Base-by-base conservation (phyloP, 2,888 invertebrate species). In the Colletes collaris region DNA sequence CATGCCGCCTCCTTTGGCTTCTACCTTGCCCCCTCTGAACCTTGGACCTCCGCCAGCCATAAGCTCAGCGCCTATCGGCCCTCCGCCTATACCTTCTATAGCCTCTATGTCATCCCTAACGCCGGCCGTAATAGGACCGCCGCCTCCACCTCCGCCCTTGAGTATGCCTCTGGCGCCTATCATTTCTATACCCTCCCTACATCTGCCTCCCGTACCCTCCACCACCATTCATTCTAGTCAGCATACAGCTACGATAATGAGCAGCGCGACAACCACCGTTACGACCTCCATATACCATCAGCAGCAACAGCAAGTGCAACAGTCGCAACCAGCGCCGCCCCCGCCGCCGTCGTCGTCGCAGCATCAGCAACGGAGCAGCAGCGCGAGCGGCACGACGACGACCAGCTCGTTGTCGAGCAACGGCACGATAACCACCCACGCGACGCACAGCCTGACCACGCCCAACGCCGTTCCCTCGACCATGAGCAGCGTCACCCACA, bases 371-470 rank as follows among this genome's bases (percentile, higher is more conserved):
- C 81, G 84, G 35, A 64, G 55, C 52, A 65, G 52, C 58, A 79
- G 37, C 58, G 75, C 67, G 3, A 60, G 40, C 27, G 59, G 71
- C 46, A 65, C 65, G 92, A 94, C 94, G 92, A 93, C 94, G 92
- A 92, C 91, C 91, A 86, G 81, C 65, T 87, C 91, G 92, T 93
- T 93, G 89, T 87, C 90, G 93, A 94, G 88, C 93, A 94, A 91
- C 89, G 91, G 92, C 92, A 94, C 92, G 91, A 94, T 85, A 93
- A 94, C 85, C 85, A 90, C 91, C 3, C 88, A 88, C 63, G 87
- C 88, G 2, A 89, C 89, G 5, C 89, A 90, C 70, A 86, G 74
- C 0, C 56, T 87, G 44, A 70, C 88, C 2, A 85, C 89, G 4
- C 86, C 91, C 0, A 87, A 82, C 27, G 73, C 73, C 49, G 71